Percentiles rank a stretch among this genome's conserved stretches.
Evolutionary conservation across 2,113 vertebrate genomes (phyloP).

Genomic region (Osmerus eperlanus): DNA sequence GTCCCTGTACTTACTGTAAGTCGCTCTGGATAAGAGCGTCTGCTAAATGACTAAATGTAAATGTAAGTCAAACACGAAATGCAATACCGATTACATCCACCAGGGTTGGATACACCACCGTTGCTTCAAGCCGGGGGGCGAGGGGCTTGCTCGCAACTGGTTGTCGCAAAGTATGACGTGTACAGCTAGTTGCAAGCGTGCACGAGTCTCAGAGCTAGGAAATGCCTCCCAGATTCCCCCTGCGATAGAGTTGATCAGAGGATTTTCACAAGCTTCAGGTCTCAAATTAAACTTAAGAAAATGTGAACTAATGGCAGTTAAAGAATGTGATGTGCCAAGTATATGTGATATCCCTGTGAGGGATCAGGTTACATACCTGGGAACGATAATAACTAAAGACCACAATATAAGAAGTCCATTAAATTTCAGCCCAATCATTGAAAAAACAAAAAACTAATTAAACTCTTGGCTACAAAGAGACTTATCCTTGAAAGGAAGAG

Average conservation of each 20-base stretch:
- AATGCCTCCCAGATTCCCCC: background rate
- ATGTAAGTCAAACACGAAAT: no score
- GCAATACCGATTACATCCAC: no score
- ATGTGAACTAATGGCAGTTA: background rate
- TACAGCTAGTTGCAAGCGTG: no score
- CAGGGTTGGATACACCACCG: no score
- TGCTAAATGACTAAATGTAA: no score
- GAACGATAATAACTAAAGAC: slow-evolving; percentile 2
- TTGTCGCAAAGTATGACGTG: no score
- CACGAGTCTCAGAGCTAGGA: no score
- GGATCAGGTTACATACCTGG: slow-evolving; percentile 3
- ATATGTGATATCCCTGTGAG: slow-evolving; percentile 5
- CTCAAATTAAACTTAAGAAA: slow-evolving; percentile 11
- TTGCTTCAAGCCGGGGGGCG: no score
- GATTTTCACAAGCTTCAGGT: slow-evolving; percentile 18
- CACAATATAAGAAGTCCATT: background rate
- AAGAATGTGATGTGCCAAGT: background rate
- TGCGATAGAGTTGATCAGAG: slow-evolving; percentile 2
- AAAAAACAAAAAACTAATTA: slow-evolving; percentile 7
- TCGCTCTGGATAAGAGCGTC: no score
- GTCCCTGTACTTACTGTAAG: no score
- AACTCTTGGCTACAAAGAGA: slow-evolving; percentile 13
- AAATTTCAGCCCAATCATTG: slow-evolving; percentile 12
- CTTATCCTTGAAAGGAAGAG: slow-evolving; percentile 9
- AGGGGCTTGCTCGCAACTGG: no score